phyloP scores from a whole-genome alignment of 2,888 invertebrate genomes.

The Leptinotarsa haldemani region DNA sequence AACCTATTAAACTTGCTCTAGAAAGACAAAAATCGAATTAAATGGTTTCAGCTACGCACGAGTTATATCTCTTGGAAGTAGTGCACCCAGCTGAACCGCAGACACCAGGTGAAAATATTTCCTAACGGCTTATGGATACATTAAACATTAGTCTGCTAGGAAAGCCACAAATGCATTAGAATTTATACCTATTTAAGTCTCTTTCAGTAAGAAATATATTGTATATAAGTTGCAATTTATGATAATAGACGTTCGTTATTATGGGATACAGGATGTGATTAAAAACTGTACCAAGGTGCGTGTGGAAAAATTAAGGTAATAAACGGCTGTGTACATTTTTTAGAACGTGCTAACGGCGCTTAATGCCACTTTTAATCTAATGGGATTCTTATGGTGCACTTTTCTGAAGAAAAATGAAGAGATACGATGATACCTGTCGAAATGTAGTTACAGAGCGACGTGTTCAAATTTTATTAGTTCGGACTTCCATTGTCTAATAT shows the following conservation, averaged over 20 bases:
- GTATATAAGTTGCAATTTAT: constrained; percentile 44
- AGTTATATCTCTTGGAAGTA: constrained; percentile 8
- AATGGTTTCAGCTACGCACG: not conserved
- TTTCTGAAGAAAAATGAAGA: not conserved
- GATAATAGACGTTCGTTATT: constrained; percentile 41
- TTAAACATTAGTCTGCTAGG: constrained; percentile 36
- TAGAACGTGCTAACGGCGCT: constrained; percentile 24
- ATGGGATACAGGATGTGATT: constrained; percentile 36
- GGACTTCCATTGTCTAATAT: too few species aligned
- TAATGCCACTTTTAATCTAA: constrained; percentile 3
- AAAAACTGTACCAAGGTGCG: constrained; percentile 26
- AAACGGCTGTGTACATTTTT: constrained; percentile 17
- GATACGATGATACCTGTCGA: not conserved
- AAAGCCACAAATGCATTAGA: constrained; percentile 34
- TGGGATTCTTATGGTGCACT: not conserved
- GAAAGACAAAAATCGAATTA: not conserved
- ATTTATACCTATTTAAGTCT: constrained; percentile 37
- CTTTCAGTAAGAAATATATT: constrained; percentile 38
- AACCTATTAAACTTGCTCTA: too few species aligned
- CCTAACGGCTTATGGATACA: constrained; percentile 38
- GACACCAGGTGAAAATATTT: constrained; percentile 30
- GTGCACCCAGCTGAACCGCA: constrained; percentile 20
- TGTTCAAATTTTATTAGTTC: too few species aligned
- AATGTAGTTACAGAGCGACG: too few species aligned
- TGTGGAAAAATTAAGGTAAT: constrained; percentile 20